These are phyloP conservation scores for Eudyptes chrysolophus DNA, from an alignment of 2,113 vertebrate genomes.

Conservation along the genomic window DNA sequence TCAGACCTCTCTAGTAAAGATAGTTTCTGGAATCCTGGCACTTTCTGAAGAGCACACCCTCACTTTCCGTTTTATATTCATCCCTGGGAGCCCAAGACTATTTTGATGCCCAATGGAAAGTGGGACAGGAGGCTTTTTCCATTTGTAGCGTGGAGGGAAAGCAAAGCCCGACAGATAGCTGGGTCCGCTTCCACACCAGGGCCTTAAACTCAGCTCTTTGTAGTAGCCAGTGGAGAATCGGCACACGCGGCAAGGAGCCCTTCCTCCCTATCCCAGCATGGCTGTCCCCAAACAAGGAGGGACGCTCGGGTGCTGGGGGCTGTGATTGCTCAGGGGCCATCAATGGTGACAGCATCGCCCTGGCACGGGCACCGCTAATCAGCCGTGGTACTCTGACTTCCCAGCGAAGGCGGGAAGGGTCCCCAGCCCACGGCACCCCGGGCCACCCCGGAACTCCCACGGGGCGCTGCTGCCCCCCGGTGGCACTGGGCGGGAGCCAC, in stretches of 20 bases:
- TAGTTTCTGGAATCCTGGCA: neutral
- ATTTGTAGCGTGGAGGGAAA: neutral
- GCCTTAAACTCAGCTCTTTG: neutral
- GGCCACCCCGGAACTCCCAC: neutral
- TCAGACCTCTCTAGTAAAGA: neutral
- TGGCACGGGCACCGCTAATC: neutral
- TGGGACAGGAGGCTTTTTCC: neutral
- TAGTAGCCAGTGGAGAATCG: fast-evolving
- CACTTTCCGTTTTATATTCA: neutral
- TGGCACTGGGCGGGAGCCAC: neutral
- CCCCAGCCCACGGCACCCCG: neutral
- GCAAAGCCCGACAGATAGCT: neutral
- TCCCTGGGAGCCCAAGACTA: neutral
- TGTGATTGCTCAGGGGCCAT: neutral
- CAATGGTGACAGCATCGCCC: neutral
- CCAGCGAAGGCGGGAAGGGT: neutral
- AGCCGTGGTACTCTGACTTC: neutral
- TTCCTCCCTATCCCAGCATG: neutral
- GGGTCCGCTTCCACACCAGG: neutral
- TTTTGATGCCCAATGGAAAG: neutral
- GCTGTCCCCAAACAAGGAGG: fast-evolving
- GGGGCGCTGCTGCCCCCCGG: conserved; percentile 29
- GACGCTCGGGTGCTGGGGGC: fast-evolving
- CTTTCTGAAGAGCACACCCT: neutral
- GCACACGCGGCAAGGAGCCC: neutral